These are phyloP conservation scores for Lindbergichthys nudifrons DNA, from an alignment of 2,797 vertebrate species.

Conservation along the genomic window DNA sequence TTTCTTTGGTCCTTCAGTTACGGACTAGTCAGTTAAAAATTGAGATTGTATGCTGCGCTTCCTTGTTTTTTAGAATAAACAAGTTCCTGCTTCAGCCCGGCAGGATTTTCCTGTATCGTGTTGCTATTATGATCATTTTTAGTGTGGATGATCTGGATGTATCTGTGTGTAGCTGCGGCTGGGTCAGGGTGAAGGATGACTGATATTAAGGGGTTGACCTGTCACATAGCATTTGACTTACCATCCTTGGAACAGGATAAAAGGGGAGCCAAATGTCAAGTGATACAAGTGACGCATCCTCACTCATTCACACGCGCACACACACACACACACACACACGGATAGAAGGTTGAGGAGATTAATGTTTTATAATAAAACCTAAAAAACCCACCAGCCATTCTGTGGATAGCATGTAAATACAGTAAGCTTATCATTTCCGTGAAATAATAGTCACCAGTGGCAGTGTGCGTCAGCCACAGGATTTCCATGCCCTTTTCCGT, in stretches of 20 bases:
- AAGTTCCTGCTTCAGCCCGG: conserved; percentile 34
- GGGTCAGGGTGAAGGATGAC: conserved; percentile 81
- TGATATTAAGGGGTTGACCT: conserved; percentile 80
- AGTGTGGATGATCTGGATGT: conserved; percentile 50
- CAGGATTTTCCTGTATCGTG: conserved; percentile 42
- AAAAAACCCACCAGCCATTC: conserved; percentile 71
- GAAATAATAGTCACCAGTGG: conserved; percentile 76
- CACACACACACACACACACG: conserved; percentile 34
- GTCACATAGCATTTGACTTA: conserved; percentile 82
- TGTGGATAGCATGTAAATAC: conserved; percentile 72
- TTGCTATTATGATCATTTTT: conserved; percentile 63
- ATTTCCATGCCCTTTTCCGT: conserved; percentile 73
- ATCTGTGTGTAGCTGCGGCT: conserved; percentile 69
- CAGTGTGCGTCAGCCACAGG: conserved; percentile 73
- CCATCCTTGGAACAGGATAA: conserved; percentile 81
- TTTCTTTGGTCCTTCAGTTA: conserved; percentile 3
- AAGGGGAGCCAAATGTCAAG: conserved; percentile 83
- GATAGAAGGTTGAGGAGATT: conserved; percentile 58
- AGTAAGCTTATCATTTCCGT: conserved; percentile 73
- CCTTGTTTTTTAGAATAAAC: conserved; percentile 52
- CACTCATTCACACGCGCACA: conserved; percentile 38
- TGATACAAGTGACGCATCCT: conserved; percentile 80
- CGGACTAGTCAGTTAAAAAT: conserved; percentile 24
- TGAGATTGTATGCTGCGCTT: conserved; percentile 48
- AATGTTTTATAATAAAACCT: conserved; percentile 76